Evolutionary conservation across 2,888 invertebrate species (phyloP), one percentile per base, ranked within the genome.

Genomic region (Poecilobothrus nobilitatus): DNA sequence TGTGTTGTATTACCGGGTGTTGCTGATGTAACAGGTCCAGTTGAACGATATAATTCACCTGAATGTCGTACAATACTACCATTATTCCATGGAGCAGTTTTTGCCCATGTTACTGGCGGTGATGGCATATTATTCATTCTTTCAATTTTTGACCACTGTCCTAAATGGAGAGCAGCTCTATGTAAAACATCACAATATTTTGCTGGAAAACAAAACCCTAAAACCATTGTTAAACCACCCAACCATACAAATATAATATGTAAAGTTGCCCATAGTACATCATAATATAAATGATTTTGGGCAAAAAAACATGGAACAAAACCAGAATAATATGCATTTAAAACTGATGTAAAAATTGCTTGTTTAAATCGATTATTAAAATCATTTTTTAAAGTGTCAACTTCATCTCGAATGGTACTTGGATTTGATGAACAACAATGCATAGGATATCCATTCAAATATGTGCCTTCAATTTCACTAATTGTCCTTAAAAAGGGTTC

Each of bases 221-320:
- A 85, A 76, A 91, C 88, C 76, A 95, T 88, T 4, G 90, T 90
- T 78, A 94, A 91, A 73, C 92, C 88, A 62, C 93, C 91, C 71
- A 94, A 82, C 87, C 94, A 95, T 66, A 94, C 90, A 74, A 95
- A 88, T 34, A 90, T 84, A 15, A 91, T 88, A 78, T 97, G 94
- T 78, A 94, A 92, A 0, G 91, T 87, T 10, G 92, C 91, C 85
- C 91, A 92, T 78, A 89, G 86, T 3, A 89, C 86, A 81, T 95
- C 94, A 79, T 94, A 95, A 79, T 92, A 89, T 10, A 91, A 82
- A 76, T 84, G 86, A 67, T 85, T 83, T 85, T 92, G 91, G 44
- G 93, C 91, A 84, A 96, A 94, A 78, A 92, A 91, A 76, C 93
- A 91, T 0, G 96, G 96, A 70, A 96, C 87, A 77, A 95, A 91